Base-by-base conservation (phyloP, 2,113 vertebrate species). In the Nyctibius bracteatus region DNA sequence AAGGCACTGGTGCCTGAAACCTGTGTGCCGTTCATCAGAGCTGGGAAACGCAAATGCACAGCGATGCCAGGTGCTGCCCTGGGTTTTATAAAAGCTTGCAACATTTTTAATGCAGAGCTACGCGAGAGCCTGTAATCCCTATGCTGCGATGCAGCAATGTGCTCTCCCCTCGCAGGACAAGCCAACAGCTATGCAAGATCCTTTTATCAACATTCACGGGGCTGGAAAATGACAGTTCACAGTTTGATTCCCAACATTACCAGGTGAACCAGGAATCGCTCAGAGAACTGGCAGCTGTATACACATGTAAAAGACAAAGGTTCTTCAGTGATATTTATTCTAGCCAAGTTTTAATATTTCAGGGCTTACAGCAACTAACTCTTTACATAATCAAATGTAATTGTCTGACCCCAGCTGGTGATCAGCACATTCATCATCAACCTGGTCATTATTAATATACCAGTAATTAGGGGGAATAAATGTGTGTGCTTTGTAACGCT, bases 281-380 rank as follows among this genome's bases (percentile, higher is more conserved):
- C 77, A 89, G 73, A 94, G 88, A 94, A 70, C 89, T 92, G 81
- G 82, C 87, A 96, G 93, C 95, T 92, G 84, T 92, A 95, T 81
- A 97, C 83, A 96, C 89, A 96, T 3, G 70, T 88, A 94, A 94
- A 96, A 97, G 89, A 96, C 94, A 97, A 97, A 96, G 90, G 96
- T 94, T 96, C 71, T 97, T 92, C 37, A 12, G 52, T 89, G 90
- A 94, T 92, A 95, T 91, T 93, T 97, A 96, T 95, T 94, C 93
- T 96, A 92, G 81, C 77, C 92, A 97, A 95, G 90, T 96, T 97
- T 97, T 96, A 96, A 96, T 88, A 92, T 94, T 97, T 94, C 91
- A 92, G 78, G 86, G 90, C 89, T 97, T 96, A 93, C 41, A 97
- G 94, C 79, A 97, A 96, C 37, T 90, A 97, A 89, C 75, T 86